Conservation (phyloP, 1,140 invertebrate species). For the Colletes latitarsis region DNA sequence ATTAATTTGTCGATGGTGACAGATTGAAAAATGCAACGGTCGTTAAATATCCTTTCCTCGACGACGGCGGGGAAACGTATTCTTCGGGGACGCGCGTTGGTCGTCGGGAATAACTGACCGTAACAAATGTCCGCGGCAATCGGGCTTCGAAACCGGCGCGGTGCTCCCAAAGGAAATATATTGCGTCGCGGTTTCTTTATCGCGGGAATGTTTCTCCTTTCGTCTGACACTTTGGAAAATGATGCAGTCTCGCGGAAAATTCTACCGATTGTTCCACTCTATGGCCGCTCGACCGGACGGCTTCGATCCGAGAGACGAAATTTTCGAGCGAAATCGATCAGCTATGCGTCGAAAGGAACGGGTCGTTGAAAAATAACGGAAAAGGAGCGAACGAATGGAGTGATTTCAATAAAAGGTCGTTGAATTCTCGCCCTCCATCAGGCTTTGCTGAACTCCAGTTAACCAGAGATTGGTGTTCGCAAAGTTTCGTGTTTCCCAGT, state of each 20-base stretch:
- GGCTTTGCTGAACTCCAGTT: not conserved
- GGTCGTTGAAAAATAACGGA: too few species aligned
- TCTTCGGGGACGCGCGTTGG: not conserved
- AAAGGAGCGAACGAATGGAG: too few species aligned
- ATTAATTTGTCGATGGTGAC: slow-evolving; percentile 46
- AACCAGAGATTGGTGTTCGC: slow-evolving; percentile 2
- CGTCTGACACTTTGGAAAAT: slow-evolving; percentile 21
- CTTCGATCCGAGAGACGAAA: not conserved
- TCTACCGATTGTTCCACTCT: not conserved
- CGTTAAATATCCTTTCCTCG: slow-evolving; percentile 9
- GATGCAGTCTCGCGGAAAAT: slow-evolving; percentile 21
- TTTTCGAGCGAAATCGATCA: too few species aligned
- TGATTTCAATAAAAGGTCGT: too few species aligned
- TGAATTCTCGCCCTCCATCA: too few species aligned
- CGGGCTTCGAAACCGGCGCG: slow-evolving; percentile 13
- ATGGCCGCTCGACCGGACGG: not conserved
- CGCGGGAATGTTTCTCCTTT: slow-evolving; percentile 31
- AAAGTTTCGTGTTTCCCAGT: not conserved
- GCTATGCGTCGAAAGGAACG: too few species aligned
- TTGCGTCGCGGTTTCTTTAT: slow-evolving; percentile 38
- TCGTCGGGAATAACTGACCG: slow-evolving; percentile 38
- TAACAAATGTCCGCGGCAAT: slow-evolving; percentile 45
- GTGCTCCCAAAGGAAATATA: slow-evolving; percentile 45
- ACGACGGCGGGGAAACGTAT: not conserved
- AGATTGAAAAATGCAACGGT: slow-evolving; percentile 27